Evolutionary conservation across 2,797 vertebrate species (phyloP).

Genomic region (Pipistrellus pipistrellus): DNA sequence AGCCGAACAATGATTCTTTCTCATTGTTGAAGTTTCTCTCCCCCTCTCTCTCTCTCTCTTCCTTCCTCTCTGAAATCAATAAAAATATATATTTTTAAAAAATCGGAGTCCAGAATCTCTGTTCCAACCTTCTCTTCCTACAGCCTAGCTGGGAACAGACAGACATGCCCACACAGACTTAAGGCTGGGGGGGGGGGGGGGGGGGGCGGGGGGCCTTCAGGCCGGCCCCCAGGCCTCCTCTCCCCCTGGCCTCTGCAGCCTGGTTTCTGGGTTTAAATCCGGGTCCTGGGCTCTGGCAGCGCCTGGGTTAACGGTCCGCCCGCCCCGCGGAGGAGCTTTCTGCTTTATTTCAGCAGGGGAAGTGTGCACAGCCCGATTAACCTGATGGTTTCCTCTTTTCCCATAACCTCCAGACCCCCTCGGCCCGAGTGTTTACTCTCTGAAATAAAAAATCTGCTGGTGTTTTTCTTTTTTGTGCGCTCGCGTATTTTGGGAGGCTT

Average conservation of each 20-base stretch:
- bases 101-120: no score
- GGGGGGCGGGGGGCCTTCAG: neutral
- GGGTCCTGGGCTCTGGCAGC: slow-evolving; percentile 59
- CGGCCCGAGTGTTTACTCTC: slow-evolving; percentile 99
- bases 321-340: slow-evolving; percentile 85
- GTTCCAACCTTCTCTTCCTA: no score
- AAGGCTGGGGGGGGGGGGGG: neutral
- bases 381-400: slow-evolving; percentile 99
- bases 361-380: slow-evolving; percentile 99
- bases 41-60: no score
- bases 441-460: slow-evolving; percentile 98
- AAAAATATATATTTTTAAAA: no score
- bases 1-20: no score
- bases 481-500: slow-evolving; percentile 90
- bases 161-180: neutral
- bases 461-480: slow-evolving; percentile 91
- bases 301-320: slow-evolving; percentile 88
- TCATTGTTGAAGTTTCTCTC: no score
- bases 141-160: neutral
- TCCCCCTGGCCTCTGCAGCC: neutral
- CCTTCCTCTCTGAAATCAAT: no score
- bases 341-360: slow-evolving; percentile 95
- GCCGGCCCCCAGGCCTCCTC: neutral
- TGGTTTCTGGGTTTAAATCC: neutral
- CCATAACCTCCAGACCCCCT: slow-evolving; percentile 99